These are phyloP conservation scores for Strix occidentalis DNA, from an alignment of 2,797 vertebrate species.

Conservation along the genomic window DNA sequence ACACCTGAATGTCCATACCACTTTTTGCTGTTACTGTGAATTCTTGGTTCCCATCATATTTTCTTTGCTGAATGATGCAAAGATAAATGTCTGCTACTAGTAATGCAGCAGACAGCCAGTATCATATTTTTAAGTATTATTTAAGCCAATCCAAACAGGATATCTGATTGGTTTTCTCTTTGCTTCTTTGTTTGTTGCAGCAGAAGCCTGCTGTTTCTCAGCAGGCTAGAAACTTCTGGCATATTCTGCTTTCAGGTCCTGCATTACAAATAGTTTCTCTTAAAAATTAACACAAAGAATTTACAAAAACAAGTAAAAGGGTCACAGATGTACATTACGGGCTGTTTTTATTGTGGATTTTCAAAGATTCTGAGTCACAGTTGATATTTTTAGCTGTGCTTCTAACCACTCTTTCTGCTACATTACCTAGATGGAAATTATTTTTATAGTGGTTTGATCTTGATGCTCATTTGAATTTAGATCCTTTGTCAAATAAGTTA, in stretches of 20 bases:
- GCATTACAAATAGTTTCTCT: neutral
- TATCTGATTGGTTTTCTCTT: neutral
- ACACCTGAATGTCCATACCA: neutral
- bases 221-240: neutral
- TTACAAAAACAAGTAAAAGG: neutral
- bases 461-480: neutral
- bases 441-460: constrained; percentile 5
- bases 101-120: neutral
- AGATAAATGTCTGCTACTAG: neutral
- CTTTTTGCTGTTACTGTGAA: neutral
- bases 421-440: neutral
- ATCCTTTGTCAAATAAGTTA: neutral
- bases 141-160: neutral
- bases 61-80: neutral
- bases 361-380: constrained; percentile 41
- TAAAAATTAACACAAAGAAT: neutral
- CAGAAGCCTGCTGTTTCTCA: neutral
- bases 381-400: constrained; percentile 24
- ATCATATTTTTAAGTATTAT: neutral
- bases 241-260: neutral
- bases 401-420: constrained; percentile 20
- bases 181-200: neutral
- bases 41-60: neutral
- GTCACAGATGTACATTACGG: constrained; percentile 12
- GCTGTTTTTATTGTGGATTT: constrained; percentile 18